Evolutionary conservation across 2,797 vertebrate species (phyloP), one percentile per base, ranked within the genome.

Genomic region (Cynopterus sphinx): DNA sequence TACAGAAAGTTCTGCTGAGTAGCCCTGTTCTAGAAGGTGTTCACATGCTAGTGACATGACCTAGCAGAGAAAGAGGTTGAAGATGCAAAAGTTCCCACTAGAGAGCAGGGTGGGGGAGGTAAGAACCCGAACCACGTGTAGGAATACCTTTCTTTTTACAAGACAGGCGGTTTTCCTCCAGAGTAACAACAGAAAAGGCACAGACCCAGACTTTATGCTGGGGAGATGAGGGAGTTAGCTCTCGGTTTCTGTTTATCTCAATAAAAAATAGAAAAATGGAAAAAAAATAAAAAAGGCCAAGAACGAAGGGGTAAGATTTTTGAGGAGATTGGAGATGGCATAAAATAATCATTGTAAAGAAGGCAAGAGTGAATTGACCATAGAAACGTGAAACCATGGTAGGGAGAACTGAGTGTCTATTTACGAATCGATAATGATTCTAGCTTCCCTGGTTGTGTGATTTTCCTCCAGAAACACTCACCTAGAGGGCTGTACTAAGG

Each of bases 381-480:
- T 24, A 61, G 63, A 91, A 73, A 46, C 51, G 15, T 28, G 43
- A n/a, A 87, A 36, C 33, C 43, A 9, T 6, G 16, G 26, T 63
- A 39, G 70, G 39, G 3, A 39, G 61, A 15, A 61, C 36, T 83
- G 82, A 77, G 41, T 67, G 6, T 90, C 73, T 75, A 0, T 51
- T 87, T 89, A 22, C 2, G 70, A 87, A 67, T 95, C 9, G 75
- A 17, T 24, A 53, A 36, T 73, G 51, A 70, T 53, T 83, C 31
- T 21, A 78, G 21, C 89, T 70, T 85, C 31, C 75, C 51, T 87
- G 39, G 57, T 63, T 83, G 26, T 83, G 51, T 84, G 93, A 39
- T 57, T 96, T 96, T 83, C 71, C 71, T 89, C 81, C 16, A 63
- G 85, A 94, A 95, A 93, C 77, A 36, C 24, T 93, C 87, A 53